Evolutionary conservation across 1,140 invertebrate species (phyloP), one percentile per base, ranked within the genome.

Genomic region (Amphibalanus amphitrite): DNA sequence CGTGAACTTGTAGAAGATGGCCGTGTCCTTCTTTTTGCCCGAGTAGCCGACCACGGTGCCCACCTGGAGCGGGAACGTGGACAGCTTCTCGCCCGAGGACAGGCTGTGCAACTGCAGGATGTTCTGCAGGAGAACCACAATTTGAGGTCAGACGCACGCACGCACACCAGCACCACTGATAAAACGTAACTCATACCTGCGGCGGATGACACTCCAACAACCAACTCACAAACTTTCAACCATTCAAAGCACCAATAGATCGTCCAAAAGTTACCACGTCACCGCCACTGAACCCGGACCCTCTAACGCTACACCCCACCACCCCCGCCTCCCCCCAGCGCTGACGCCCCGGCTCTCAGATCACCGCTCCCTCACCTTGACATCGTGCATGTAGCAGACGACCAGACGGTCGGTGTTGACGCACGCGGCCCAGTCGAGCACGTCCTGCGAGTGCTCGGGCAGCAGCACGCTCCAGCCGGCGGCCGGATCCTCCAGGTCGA

Each of bases 1-100:
- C 67, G 89, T 89, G 79, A 98, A 96, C 75, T 90, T 86, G 79
- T 92, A 97, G 81, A 98, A 99, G 73, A 97, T 88, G 83, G 98
- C 92, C 0, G 85, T 86, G 76, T 93, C 87, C 74, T 90, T 86
- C 77, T 89, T 90, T 77, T 92, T 87, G 10, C 92, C 94, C 10
- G 90, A 90, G 76, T 92, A 90, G 0, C 88, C 89, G 30, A 85
- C 85, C 40, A 98, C 84, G 3, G 90, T 90, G 17, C 95, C 96
- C 72, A 97, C 87, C 76, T 90, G 89, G 29, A 98, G 80, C 0
- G 89, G 86, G 75, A 97, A 89, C 71, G 84, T 83, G 74, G 84
- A 84, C 20, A 93, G 76, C 26, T 89, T 78, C 69, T 87, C 81
- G 26, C 95, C 96, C 69, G 85, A 87, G 74, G 82, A 81, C 38